phyloP scores from a whole-genome alignment of 1,140 invertebrate genomes.

The Ceratina calcarata region DNA sequence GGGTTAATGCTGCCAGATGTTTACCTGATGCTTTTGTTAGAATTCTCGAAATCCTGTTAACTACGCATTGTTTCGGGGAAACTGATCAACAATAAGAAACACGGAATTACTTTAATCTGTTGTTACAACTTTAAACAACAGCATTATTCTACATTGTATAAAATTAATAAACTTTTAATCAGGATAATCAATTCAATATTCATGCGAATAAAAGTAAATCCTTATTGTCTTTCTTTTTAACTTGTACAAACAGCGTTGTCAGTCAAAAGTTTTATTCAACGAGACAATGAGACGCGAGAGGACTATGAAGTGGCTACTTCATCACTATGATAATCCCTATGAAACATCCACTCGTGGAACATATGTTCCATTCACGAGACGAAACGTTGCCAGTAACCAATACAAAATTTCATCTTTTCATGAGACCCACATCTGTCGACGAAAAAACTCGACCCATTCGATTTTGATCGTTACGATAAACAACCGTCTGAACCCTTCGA shows the following conservation, averaged over 20 bases:
- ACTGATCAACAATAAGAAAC: not conserved
- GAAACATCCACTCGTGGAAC: not conserved
- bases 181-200: no score
- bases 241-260: not conserved
- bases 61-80: not conserved
- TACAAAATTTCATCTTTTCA: constrained; percentile 17
- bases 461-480: constrained; percentile 1
- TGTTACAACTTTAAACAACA: not conserved
- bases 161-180: no score
- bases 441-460: not conserved
- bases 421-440: constrained; percentile 19
- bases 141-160: no score
- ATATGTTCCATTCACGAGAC: constrained; percentile 21
- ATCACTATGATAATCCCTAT: not conserved
- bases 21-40: not conserved
- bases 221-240: no score
- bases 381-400: not conserved
- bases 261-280: not conserved
- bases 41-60: not conserved
- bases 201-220: not conserved
- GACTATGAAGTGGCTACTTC: not conserved
- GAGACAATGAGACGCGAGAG: not conserved
- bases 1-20: constrained; percentile 3
- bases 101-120: not conserved
- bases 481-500: not conserved